Evolutionary conservation across 1,140 invertebrate species (phyloP).

Genomic region (Galleria mellonella): DNA sequence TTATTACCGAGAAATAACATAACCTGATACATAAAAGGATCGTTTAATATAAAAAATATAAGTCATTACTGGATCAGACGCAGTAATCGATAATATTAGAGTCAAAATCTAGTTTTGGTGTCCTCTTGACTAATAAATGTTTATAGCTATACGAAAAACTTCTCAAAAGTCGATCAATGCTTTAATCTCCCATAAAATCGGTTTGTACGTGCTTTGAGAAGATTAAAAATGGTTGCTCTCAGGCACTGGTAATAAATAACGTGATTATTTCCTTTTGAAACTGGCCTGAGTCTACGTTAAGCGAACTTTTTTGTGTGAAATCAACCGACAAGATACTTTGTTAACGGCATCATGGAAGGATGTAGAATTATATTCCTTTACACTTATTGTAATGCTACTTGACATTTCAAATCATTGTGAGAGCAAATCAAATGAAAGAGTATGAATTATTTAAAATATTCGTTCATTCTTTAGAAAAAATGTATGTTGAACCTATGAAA

Average conservation of each 20-base stretch:
- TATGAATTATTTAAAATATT: no score
- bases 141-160: slow-evolving; percentile 43
- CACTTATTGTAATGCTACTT: slow-evolving; percentile 11
- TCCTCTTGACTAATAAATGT: slow-evolving; percentile 26
- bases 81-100: slow-evolving; percentile 36
- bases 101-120: slow-evolving; percentile 30
- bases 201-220: slow-evolving; percentile 50
- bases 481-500: no score
- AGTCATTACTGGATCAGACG: slow-evolving; percentile 11
- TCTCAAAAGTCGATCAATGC: slow-evolving; percentile 45
- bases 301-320: slow-evolving; percentile 40
- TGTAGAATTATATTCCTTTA: neutral
- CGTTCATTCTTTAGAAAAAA: no score
- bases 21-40: slow-evolving; percentile 2
- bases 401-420: neutral
- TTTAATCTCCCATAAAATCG: slow-evolving; percentile 65
- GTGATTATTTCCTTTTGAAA: slow-evolving; percentile 66
- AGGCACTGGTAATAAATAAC: slow-evolving; percentile 63
- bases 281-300: slow-evolving; percentile 37
- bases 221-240: slow-evolving; percentile 61
- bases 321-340: slow-evolving; percentile 43
- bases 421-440: no score
- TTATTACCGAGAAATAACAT: slow-evolving; percentile 16
- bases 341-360: slow-evolving; percentile 40
- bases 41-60: neutral